Evolutionary conservation across 2,888 invertebrate genomes (phyloP).

Genomic region (Dyspetes luteomarginatus): DNA sequence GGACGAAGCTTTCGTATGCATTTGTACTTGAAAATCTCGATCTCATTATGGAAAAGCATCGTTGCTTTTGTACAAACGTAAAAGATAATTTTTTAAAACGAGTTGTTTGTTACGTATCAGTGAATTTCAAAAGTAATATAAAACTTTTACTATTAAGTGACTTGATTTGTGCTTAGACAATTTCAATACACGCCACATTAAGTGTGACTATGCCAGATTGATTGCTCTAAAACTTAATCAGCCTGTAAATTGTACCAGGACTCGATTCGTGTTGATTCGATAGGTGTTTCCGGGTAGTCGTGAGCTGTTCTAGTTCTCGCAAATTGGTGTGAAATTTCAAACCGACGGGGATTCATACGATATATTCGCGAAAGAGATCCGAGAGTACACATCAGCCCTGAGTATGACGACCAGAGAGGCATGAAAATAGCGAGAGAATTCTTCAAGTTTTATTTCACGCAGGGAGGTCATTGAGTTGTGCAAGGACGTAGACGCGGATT

Average conservation of each 20-base stretch:
- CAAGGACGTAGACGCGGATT: constrained; percentile 14
- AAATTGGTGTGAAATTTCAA: constrained; percentile 37
- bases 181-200: neutral
- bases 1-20: neutral
- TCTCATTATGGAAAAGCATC: neutral
- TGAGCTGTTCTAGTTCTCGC: constrained; percentile 5
- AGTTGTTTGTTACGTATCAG: neutral
- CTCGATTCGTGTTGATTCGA: neutral
- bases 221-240: neutral
- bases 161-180: too few species aligned
- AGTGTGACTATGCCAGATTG: neutral
- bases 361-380: constrained; percentile 37
- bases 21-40: constrained; percentile 5
- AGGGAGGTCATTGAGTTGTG: constrained; percentile 27
- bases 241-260: neutral
- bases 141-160: too few species aligned
- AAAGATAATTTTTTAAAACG: neutral
- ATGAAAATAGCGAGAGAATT: constrained; percentile 13
- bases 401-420: constrained; percentile 19
- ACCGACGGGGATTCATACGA: constrained; percentile 16
- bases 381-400: constrained; percentile 39
- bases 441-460: constrained; percentile 51
- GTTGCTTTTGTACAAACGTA: neutral
- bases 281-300: neutral
- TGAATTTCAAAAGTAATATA: too few species aligned